Base-by-base conservation (phyloP, 2,797 vertebrate species). In the Enteromius argenteus region DNA sequence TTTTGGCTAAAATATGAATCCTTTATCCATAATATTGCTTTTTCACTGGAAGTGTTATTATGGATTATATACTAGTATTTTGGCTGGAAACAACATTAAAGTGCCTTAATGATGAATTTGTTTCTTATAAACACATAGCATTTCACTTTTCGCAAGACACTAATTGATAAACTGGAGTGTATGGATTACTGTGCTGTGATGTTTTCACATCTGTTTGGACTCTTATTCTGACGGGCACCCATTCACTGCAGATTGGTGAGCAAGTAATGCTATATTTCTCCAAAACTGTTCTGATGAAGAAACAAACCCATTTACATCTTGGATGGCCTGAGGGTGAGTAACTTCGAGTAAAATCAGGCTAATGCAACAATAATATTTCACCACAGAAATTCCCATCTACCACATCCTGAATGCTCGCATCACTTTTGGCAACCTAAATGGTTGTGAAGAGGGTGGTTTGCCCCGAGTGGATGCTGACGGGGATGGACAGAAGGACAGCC, bases 331-430 rank as follows among this genome's bases (percentile, higher is more conserved):
- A 58, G 21, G 53, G 21, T 4, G 53, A 60, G 56, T 58, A 23
- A 58, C 10, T 23, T 60, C 2, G 49, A 21, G 17, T 21, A 6
- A 53, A 21, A 23, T 53, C 9, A 5, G 5, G 46, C 7, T 60
- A 35, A 68, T 10, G 39, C 72, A 21, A 42, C 0, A 4, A 58
- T 53, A 27, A 30, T 35, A 58, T 77, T 14, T 68, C 1, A 44
- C 81, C 53, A 21, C 94, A 99, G 98, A 99, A 93, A 99, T 99
- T 90, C 98, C 98, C 8, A 96, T 99, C 90, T 99, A 99, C 91
- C 98, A 99, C 92, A 97, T 99, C 92, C 96, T 99, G 58, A 99
- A 99, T 0, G 98, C 98, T 67, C 97, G 97, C 89, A 99, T 99
- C 94, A 99, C 98, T 84, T 99, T 99, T 0, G 97, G 97, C 79